Evolutionary conservation across 92 coral and sea anemone species (phyloP), one percentile per base, ranked within the genome.

Genomic region (Virgularia gustaviana): DNA sequence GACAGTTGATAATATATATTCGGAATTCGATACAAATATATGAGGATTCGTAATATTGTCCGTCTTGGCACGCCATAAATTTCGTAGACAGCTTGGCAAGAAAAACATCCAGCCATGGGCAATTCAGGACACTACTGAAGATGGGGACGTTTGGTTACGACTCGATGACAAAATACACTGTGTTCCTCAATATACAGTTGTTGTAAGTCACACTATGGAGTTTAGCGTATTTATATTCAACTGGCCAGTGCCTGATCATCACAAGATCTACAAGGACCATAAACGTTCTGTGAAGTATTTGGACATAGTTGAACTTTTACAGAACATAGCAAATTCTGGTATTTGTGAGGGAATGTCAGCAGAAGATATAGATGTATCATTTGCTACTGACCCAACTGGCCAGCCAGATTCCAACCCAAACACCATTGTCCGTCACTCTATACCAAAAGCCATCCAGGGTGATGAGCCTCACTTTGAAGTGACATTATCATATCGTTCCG

Each of bases 51-150:
- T n/a, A n/a, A n/a, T n/a, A n/a, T n/a, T n/a, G n/a, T n/a, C n/a
- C n/a, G n/a, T n/a, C n/a, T n/a, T n/a, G n/a, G n/a, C n/a, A n/a
- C n/a, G n/a, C n/a, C n/a, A n/a, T n/a, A n/a, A n/a, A n/a, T 59
- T 59, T 59, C 62, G 85, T 20, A 84, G 81, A 74, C 68, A 70
- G 38, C 75, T 59, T 22, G 88, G 79, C 9, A 45, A 55, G 33
- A 27, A 1, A 4, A 28, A n/a, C 13, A 27, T 58, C 20, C 39
- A 54, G 35, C 65, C 65, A 58, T 58, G 38, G 65, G 39, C 30
- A 10, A 58, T 31, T 58, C n/a, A n/a, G n/a, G 41, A 58, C 65
- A 58, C 15, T 30, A 30, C 65, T 23, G 30, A 58, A 37, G 65
- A 58, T 20, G 41, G 65, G 30, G 38, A 58, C 9, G 35, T 58